Conservation (phyloP, 2,113 vertebrate genomes). For the Malurus cyaneus region DNA sequence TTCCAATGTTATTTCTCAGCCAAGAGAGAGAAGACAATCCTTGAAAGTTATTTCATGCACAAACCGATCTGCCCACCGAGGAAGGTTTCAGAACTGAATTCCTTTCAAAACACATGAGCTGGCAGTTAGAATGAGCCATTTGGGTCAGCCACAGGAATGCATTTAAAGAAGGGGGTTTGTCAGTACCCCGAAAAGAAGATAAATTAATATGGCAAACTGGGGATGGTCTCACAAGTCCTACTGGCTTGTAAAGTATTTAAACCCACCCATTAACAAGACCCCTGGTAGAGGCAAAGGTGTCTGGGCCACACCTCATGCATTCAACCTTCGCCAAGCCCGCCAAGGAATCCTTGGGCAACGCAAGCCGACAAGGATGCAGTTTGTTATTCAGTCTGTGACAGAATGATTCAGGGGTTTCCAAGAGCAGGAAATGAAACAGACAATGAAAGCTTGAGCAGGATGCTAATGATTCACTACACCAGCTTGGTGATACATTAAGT, state of each 20-base stretch:
- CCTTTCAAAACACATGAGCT: conserved; percentile 4
- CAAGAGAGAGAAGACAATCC: conserved; percentile 25
- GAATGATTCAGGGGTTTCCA: conserved; percentile 65
- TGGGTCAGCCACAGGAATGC: conserved; percentile 17
- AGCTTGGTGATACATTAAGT: conserved; percentile 52
- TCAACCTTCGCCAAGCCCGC: background rate
- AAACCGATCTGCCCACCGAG: background rate
- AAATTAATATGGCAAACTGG: background rate
- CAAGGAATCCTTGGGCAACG: conserved; percentile 35
- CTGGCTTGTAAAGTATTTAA: background rate
- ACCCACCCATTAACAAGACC: background rate
- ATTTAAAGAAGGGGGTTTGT: background rate
- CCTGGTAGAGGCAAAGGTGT: background rate
- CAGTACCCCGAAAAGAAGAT: background rate
- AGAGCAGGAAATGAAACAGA: conserved; percentile 67
- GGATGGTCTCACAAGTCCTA: background rate
- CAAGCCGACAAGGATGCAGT: conserved; percentile 27
- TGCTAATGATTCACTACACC: conserved; percentile 69
- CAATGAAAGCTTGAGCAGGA: conserved; percentile 66
- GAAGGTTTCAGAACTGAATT: background rate
- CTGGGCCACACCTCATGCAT: background rate
- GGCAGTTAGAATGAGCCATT: background rate
- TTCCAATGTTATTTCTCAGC: background rate
- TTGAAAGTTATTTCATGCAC: background rate
- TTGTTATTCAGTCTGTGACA: conserved; percentile 55